A percentile compares a stretch with the other conserved stretches of the same genome.
These are phyloP conservation scores for Ictalurus furcatus DNA, from an alignment of 2,113 vertebrate species.

Conservation along the genomic window DNA sequence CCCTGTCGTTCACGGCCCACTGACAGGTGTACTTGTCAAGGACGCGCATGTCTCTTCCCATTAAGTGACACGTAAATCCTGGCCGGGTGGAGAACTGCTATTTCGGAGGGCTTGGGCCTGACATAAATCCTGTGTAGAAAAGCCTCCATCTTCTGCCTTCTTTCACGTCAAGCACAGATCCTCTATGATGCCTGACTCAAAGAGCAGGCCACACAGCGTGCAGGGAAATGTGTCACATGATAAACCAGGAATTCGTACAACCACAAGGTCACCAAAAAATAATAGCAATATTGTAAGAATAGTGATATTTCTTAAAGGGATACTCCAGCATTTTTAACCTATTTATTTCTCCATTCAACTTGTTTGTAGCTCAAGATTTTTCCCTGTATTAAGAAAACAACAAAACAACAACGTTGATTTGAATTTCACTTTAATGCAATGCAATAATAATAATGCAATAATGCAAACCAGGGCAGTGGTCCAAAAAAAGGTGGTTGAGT, in stretches of 20 bases:
- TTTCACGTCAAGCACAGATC: constrained; percentile 57
- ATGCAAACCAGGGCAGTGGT: background rate
- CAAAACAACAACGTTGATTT: background rate
- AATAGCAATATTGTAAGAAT: background rate
- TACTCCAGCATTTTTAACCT: background rate
- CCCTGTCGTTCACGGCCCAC: constrained; percentile 65
- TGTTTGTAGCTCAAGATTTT: background rate
- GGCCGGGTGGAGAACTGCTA: constrained; percentile 63
- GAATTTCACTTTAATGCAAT: too few species aligned
- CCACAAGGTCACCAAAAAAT: background rate
- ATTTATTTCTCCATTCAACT: background rate
- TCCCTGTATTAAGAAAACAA: background rate
- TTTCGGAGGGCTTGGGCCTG: constrained; percentile 64
- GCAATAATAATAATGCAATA: too few species aligned
- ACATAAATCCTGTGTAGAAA: constrained; percentile 68
- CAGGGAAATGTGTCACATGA: background rate
- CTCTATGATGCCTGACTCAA: constrained; percentile 62
- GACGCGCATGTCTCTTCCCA: constrained; percentile 69
- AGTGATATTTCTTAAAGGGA: background rate
- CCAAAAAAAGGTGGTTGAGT: too few species aligned
- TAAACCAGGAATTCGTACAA: background rate
- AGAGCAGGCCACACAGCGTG: constrained; percentile 24
- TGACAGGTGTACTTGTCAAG: constrained; percentile 73
- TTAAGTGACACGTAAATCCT: constrained; percentile 71
- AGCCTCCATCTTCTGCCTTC: constrained; percentile 76